phyloP scores from a whole-genome alignment of 2,888 invertebrate species.

The Amaurobius ferox region DNA sequence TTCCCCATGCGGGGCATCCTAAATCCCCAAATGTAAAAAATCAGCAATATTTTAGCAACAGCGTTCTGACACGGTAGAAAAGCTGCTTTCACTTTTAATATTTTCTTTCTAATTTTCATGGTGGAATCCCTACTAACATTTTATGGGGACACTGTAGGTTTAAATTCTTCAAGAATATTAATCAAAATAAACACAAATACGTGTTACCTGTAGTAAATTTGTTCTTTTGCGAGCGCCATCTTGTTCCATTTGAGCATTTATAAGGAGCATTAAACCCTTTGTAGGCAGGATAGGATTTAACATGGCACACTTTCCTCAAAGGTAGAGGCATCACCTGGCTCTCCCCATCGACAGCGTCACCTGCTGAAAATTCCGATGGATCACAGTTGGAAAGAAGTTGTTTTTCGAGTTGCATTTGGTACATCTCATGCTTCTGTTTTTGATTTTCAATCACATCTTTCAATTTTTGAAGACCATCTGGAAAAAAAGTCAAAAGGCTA shows the following conservation, averaged over 20 bases:
- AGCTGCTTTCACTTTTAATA: too few species aligned
- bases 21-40: too few species aligned
- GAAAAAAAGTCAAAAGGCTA: too few species aligned
- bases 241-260: not conserved
- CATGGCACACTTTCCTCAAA: constrained; percentile 30
- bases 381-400: not conserved
- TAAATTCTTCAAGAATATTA: too few species aligned
- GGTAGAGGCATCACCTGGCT: constrained; percentile 15
- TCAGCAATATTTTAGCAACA: too few species aligned
- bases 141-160: too few species aligned
- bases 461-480: constrained; percentile 24
- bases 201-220: constrained; percentile 18
- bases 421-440: constrained; percentile 35
- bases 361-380: not conserved
- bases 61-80: too few species aligned
- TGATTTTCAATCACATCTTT: constrained; percentile 41
- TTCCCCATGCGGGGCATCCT: too few species aligned
- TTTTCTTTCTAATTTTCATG: too few species aligned
- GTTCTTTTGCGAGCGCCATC: constrained; percentile 9
- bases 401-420: constrained; percentile 11
- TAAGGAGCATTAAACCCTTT: constrained; percentile 39
- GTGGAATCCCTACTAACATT: too few species aligned
- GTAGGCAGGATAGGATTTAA: constrained; percentile 32
- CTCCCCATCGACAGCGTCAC: constrained; percentile 12
- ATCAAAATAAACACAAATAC: too few species aligned